Percentiles rank a stretch among this genome's conserved stretches.
Conservation (phyloP, 1,140 invertebrate genomes). For the Drosophila sechellia region DNA sequence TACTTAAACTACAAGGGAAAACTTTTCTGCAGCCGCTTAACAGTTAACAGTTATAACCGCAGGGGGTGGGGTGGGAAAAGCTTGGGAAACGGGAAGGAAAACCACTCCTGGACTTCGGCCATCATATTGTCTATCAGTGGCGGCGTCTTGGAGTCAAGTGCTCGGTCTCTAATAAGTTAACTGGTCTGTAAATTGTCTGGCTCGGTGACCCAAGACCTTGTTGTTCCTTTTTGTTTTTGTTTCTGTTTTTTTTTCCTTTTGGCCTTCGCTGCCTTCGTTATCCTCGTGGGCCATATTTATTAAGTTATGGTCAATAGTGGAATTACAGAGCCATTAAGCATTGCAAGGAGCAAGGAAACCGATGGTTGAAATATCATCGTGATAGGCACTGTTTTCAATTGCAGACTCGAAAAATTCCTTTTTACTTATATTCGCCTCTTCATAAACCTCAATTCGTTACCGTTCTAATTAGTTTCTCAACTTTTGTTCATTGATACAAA, state of each 20-base stretch:
- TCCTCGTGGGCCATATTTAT: slow-evolving; percentile 47
- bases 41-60: slow-evolving; percentile 71
- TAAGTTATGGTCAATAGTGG: slow-evolving; percentile 51
- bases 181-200: slow-evolving; percentile 69
- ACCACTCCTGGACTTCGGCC: not conserved
- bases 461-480: slow-evolving; percentile 69
- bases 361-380: not conserved
- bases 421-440: not conserved
- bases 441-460: slow-evolving; percentile 54
- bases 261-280: slow-evolving; percentile 20
- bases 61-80: slow-evolving; percentile 5
- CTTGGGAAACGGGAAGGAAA: not conserved
- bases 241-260: not conserved
- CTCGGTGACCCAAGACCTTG: slow-evolving; percentile 39
- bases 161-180: slow-evolving; percentile 67
- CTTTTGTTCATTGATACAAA: slow-evolving; percentile 44
- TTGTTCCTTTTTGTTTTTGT: not conserved
- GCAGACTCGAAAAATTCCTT: not conserved
- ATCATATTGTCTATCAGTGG: slow-evolving; percentile 49
- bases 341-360: not conserved
- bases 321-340: slow-evolving; percentile 21
- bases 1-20: slow-evolving; percentile 49
- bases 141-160: slow-evolving; percentile 40
- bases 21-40: slow-evolving; percentile 64
- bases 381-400: not conserved